phyloP scores from a whole-genome alignment of 2,888 invertebrate species.

The Lasioglossum zephyrum region DNA sequence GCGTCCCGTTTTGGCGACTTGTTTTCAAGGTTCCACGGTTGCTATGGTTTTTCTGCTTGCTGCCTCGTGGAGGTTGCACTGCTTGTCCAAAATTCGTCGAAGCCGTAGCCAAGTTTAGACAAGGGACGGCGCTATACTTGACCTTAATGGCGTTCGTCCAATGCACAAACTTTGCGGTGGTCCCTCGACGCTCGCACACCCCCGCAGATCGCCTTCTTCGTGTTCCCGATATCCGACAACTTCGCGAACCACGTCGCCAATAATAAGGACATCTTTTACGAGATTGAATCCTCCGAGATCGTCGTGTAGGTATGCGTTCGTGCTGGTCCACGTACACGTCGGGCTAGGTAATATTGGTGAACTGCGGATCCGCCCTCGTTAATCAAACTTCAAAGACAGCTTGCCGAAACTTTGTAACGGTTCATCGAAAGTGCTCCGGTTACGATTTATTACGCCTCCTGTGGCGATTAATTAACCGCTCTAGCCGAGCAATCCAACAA shows the following conservation, averaged over 20 bases:
- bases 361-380: background rate
- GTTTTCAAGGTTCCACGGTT: background rate
- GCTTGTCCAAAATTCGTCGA: conserved; percentile 40
- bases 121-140: conserved; percentile 62
- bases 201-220: background rate
- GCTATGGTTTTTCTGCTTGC: background rate
- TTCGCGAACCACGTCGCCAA: background rate
- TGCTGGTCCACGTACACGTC: background rate
- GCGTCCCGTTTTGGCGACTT: background rate
- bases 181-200: conserved; percentile 38
- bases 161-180: conserved; percentile 60
- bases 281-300: conserved; percentile 21
- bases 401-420: background rate
- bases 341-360: background rate
- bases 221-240: conserved; percentile 5
- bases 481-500: background rate
- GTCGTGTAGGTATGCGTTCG: background rate
- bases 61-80: background rate
- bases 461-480: background rate
- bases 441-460: conserved; percentile 1
- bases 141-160: conserved; percentile 61
- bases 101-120: conserved; percentile 57
- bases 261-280: conserved; percentile 19
- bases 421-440: background rate
- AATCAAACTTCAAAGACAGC: conserved; percentile 16